These are phyloP conservation scores for Alectura lathami DNA, from an alignment of 2,113 vertebrate genomes.

Conservation along the genomic window DNA sequence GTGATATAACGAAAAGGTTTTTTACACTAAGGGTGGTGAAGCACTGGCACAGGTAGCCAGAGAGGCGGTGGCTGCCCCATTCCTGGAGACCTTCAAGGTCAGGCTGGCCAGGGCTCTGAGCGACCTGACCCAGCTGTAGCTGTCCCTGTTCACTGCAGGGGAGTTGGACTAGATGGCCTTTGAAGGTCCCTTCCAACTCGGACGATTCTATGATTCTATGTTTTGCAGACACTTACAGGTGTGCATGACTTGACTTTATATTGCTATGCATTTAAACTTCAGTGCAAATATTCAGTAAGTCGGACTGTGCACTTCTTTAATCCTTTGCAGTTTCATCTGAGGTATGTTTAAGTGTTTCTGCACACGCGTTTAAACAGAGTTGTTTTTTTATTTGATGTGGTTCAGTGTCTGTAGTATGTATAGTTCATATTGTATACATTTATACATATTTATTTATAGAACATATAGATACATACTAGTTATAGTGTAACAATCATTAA, in stretches of 20 bases:
- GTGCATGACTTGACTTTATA: neutral
- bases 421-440: neutral
- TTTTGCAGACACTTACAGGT: rapidly evolving
- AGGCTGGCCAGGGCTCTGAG: no score
- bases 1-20: no score
- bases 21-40: no score
- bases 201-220: no score
- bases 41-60: no score
- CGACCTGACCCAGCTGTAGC: no score
- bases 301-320: neutral
- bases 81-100: no score
- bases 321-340: neutral
- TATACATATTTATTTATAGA: neutral
- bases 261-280: neutral
- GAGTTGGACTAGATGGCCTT: no score
- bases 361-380: neutral
- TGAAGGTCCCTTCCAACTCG: no score
- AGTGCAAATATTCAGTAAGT: neutral
- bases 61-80: no score
- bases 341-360: rapidly evolving
- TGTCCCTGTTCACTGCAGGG: no score
- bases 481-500: neutral
- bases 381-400: neutral
- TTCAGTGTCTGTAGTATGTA: neutral
- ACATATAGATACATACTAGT: neutral